Evolutionary conservation across 2,113 vertebrate species (phyloP).

Genomic region (Cynoglossus semilaevis): DNA sequence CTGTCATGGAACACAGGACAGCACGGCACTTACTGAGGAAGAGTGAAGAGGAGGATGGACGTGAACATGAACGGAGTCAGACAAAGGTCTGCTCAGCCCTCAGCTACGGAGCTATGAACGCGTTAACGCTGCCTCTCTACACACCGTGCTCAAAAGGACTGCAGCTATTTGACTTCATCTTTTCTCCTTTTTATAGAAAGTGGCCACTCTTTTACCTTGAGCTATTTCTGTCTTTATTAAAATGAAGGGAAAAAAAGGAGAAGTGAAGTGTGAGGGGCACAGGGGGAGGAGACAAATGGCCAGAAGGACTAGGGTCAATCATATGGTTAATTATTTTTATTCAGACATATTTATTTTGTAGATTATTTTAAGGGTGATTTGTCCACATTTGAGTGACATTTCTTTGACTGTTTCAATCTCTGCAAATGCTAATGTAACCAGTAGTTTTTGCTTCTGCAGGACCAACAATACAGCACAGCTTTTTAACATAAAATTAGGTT

Average conservation of each 20-base stretch:
- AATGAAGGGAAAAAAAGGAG: conserved; percentile 17
- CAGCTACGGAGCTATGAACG: conserved; percentile 27
- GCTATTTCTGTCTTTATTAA: conserved; percentile 34
- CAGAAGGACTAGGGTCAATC: conserved; percentile 11
- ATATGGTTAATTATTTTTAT: no score
- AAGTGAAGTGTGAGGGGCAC: conserved; percentile 28
- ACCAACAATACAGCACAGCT: no score
- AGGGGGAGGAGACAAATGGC: conserved; percentile 19
- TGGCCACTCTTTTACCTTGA: background rate
- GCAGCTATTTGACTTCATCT: conserved; percentile 5
- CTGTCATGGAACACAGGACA: conserved; percentile 22
- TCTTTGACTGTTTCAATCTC: no score
- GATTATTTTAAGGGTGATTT: no score
- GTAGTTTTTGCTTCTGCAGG: no score
- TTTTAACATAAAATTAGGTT: no score
- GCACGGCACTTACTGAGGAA: conserved; percentile 25
- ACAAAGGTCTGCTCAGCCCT: conserved; percentile 56
- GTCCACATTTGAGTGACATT: no score
- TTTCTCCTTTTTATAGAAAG: conserved; percentile 10
- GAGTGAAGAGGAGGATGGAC: background rate
- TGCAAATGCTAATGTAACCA: no score
- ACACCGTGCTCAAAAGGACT: conserved; percentile 21
- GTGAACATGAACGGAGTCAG: conserved; percentile 62
- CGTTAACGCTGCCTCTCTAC: conserved; percentile 22
- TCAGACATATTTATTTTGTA: no score